Evolutionary conservation across 2,113 vertebrate genomes (phyloP), one percentile per base, ranked within the genome.

Genomic region (Coptodon bakossiorum): DNA sequence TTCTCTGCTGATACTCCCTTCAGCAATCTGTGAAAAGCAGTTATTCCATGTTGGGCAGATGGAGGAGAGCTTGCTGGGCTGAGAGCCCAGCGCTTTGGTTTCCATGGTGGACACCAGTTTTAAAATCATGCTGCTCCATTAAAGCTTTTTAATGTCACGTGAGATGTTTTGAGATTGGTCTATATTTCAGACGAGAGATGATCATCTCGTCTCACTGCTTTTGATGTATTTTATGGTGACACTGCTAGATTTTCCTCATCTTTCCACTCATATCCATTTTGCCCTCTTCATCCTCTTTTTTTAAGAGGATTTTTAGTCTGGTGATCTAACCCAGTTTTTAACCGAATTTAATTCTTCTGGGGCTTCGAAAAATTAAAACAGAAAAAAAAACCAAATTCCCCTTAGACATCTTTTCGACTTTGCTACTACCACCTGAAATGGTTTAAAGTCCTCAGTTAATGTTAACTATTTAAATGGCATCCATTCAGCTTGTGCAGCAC

Each of bases 21-120:
- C 89, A 94, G 91, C 88, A 92, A 86, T 93, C 92, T 92, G 85
- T 92, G 86, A 94, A 93, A 89, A 92, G 93, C 92, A 89, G 92
- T 84, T 84, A 93, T 91, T 92, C 88, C 90, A 81, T 86, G 89
- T 92, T 80, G 82, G 89, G 79, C 88, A 92, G 89, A 90, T 86
- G 89, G 92, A 92, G 82, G 57, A 87, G 68, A 83, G 93, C 80
- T 86, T 19, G 54, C 85, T 83, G 86, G 92, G 91, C 91, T 61
- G 63, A 85, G 61, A 90, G 84, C 90, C 90, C 91, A 87, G 84
- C 79, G 61, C 80, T 87, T 87, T 84, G 56, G 90, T 94, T 93
- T 91, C 88, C 83, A 78, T 83, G 56, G 56, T 81, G 85, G 87
- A 89, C 73, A 63, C 81, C 82, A 80, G 48, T 90, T 93, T 90